A percentile compares a stretch with the other conserved stretches of the same genome.
Evolutionary conservation across 1,140 invertebrate species (phyloP).

Genomic region (Bombus breviceps): DNA sequence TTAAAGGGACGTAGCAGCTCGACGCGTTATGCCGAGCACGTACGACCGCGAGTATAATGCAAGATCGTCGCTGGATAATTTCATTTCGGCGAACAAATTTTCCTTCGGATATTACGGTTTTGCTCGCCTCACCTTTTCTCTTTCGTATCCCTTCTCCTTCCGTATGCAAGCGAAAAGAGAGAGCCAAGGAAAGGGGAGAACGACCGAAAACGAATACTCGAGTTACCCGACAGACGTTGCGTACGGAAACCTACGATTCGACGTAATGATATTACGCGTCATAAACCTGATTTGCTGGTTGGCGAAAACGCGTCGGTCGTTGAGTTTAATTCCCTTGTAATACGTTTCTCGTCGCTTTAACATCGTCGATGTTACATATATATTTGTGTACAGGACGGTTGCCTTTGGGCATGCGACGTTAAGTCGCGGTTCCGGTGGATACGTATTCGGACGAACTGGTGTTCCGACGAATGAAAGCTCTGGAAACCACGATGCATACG

Average conservation of each 20-base stretch:
- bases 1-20: slow-evolving; percentile 38
- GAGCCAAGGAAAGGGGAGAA: neutral
- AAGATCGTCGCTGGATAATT: slow-evolving; percentile 55
- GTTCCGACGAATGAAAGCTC: too few relatives aligned
- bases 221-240: neutral
- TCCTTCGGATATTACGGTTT: slow-evolving; percentile 28
- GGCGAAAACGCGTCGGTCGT: slow-evolving; percentile 2
- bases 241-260: slow-evolving; percentile 47
- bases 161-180: neutral
- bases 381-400: too few relatives aligned
- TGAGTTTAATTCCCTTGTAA: neutral
- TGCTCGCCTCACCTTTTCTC: neutral
- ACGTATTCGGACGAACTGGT: too few relatives aligned
- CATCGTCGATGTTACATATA: too few relatives aligned
- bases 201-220: slow-evolving; percentile 20
- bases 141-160: neutral
- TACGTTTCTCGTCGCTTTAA: neutral
- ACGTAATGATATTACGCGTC: slow-evolving; percentile 60
- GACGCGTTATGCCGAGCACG: slow-evolving; percentile 49
- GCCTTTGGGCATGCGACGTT: neutral
- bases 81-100: slow-evolving; percentile 63
- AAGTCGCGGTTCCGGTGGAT: too few relatives aligned
- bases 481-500: too few relatives aligned
- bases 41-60: slow-evolving; percentile 49
- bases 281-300: slow-evolving; percentile 51